These are phyloP conservation scores for Biston stratarius DNA, from an alignment of 2,888 invertebrate genomes.

Conservation along the genomic window DNA sequence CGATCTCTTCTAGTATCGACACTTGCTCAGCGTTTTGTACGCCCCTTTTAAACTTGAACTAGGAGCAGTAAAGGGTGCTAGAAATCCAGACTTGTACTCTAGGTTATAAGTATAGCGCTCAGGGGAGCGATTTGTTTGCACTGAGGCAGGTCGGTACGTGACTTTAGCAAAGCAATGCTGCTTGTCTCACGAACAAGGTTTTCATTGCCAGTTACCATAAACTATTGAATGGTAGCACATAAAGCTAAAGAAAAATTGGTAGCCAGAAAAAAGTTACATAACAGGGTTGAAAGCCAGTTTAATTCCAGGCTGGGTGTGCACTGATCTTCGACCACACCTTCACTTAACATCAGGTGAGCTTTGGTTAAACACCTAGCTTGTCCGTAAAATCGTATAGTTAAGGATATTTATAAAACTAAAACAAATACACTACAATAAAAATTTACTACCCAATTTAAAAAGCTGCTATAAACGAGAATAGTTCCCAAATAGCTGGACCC, in stretches of 20 bases:
- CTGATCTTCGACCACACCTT: too few relatives aligned
- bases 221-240: background rate
- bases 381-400: too few relatives aligned
- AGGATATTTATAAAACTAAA: too few relatives aligned
- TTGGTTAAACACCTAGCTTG: too few relatives aligned
- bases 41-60: constrained; percentile 14
- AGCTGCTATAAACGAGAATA: too few relatives aligned
- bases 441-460: too few relatives aligned
- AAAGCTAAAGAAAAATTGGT: background rate
- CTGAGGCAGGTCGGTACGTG: constrained; percentile 36
- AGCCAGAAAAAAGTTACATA: too few relatives aligned
- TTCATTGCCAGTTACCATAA: constrained; percentile 15
- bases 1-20: constrained; percentile 31
- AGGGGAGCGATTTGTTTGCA: constrained; percentile 45
- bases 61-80: constrained; percentile 21
- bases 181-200: constrained; percentile 18
- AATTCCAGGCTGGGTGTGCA: too few relatives aligned
- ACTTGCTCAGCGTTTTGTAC: constrained; percentile 40
- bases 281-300: too few relatives aligned
- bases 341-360: too few relatives aligned
- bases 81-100: constrained; percentile 5
- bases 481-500: too few relatives aligned
- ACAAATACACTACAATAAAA: too few relatives aligned
- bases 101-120: constrained; percentile 25
- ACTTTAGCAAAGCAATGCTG: constrained; percentile 37